Conservation (phyloP, 2,888 invertebrate species). For the Brassicogethes aeneus region DNA sequence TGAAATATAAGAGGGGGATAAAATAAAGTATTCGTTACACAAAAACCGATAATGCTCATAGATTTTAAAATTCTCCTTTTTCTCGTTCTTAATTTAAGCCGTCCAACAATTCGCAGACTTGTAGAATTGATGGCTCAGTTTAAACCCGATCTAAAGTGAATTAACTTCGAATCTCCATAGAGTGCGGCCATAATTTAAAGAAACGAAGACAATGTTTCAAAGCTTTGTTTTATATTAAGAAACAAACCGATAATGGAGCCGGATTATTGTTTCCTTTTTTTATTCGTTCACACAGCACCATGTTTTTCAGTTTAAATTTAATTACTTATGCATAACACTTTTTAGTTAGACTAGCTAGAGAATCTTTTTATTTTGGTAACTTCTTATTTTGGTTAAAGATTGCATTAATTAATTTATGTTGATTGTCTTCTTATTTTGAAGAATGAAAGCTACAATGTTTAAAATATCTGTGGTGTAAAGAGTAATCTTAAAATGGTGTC, state of each 20-base stretch:
- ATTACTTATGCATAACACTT: no score
- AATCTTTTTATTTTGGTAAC: no score
- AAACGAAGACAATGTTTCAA: constrained; percentile 17
- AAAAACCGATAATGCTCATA: constrained; percentile 19
- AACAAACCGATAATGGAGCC: not conserved
- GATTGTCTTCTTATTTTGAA: no score
- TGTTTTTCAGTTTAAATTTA: no score
- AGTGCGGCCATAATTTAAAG: constrained; percentile 30
- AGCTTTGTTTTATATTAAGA: constrained; percentile 1
- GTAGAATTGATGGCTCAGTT: constrained; percentile 30
- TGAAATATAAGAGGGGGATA: not conserved
- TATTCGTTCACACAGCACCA: no score
- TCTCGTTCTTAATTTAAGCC: constrained; percentile 20
- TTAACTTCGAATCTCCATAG: constrained; percentile 31
- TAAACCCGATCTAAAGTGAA: constrained; percentile 31
- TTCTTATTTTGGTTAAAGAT: no score
- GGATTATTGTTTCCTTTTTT: no score
- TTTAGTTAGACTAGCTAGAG: no score
- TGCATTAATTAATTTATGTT: no score
- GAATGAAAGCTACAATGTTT: no score
- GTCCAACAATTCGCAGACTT: constrained; percentile 26
- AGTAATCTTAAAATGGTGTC: no score
- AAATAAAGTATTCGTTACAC: constrained; percentile 6
- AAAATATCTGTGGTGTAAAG: no score
- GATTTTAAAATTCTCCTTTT: constrained; percentile 18